Evolutionary conservation across 2,888 invertebrate species (phyloP), one percentile per base, ranked within the genome.

Genomic region (Frankliniella intonsa): DNA sequence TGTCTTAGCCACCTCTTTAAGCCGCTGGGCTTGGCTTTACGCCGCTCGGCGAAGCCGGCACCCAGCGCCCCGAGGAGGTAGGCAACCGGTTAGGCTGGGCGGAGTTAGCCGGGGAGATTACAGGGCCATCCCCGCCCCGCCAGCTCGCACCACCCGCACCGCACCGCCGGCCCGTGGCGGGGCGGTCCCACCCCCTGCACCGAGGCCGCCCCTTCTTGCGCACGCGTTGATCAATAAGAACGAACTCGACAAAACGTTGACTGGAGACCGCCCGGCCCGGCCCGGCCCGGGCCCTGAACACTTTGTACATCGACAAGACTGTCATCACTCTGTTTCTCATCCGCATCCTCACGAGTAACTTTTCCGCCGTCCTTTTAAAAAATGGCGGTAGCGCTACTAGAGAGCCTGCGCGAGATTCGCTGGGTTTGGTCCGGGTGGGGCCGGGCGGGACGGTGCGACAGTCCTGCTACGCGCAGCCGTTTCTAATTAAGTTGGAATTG

Each of bases 401-500:
- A 12, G 55, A 55, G 14, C 3, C 2, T 5, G 55, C n/a, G 55
- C 55, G 14, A 55, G 55, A 2, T 55, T 3, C 17, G 55, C 55
- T 17, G 55, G 17, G 7, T 2, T 3, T 14, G 55, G 65, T 17
- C 19, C 19, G 14, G 65, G 14, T 19, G 65, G 14, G 65, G 65
- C 19, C 65, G 65, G 14, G 65, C n/a, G 65, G 65, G 65, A n/a
- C 22, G 19, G 5, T 14, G 5, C 19, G 55, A 5, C 11, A 55
- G 14, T 14, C 38, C 38, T n/a, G 69, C 69, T 22, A 0, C n/a
- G 69, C 69, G 69, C 69, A 69, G 69, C 69, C 22, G 11, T n/a
- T 69, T 22, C 69, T 69, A 69, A 69, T 69, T 69, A 69, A 69
- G 69, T 69, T 69, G 69, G 69, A 69, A 55, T 55, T 55, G 55